Conservation (phyloP, 1,140 invertebrate genomes). For the Euura saliciscinereae region DNA sequence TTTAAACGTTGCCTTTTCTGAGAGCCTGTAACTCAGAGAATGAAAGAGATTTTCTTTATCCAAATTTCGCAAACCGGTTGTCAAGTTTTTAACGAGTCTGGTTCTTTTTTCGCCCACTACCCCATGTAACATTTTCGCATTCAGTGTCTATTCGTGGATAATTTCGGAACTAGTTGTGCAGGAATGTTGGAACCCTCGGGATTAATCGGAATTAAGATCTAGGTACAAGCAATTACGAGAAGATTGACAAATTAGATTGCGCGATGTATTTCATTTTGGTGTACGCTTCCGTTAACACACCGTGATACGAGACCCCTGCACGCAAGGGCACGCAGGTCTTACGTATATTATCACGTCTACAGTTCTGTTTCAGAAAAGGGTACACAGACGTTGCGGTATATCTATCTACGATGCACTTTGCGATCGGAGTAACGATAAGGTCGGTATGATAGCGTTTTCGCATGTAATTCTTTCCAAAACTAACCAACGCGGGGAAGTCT, state of each 20-base stretch:
- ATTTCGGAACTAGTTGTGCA: background rate
- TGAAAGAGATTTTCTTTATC: no score
- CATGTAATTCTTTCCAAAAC: background rate
- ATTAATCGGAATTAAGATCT: constrained; percentile 55
- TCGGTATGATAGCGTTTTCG: background rate
- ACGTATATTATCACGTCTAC: background rate
- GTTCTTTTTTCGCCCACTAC: no score
- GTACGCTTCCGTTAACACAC: constrained; percentile 49
- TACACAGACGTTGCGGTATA: no score
- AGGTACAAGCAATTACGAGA: constrained; percentile 51
- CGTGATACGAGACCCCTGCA: constrained; percentile 44
- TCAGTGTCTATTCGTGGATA: no score
- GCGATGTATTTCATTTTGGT: constrained; percentile 18
- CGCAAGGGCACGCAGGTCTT: constrained; percentile 25
- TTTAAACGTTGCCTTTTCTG: no score
- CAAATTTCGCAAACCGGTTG: no score
- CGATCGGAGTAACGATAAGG: background rate
- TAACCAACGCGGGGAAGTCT: background rate
- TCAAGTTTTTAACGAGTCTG: no score
- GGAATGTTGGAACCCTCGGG: constrained; percentile 47
- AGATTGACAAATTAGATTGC: constrained; percentile 50
- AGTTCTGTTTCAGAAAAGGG: no score
- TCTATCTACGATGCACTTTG: no score
- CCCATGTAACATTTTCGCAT: no score
- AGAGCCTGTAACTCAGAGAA: no score